These are phyloP conservation scores for Podarcis muralis DNA, from an alignment of 2,113 vertebrate genomes.

Conservation along the genomic window DNA sequence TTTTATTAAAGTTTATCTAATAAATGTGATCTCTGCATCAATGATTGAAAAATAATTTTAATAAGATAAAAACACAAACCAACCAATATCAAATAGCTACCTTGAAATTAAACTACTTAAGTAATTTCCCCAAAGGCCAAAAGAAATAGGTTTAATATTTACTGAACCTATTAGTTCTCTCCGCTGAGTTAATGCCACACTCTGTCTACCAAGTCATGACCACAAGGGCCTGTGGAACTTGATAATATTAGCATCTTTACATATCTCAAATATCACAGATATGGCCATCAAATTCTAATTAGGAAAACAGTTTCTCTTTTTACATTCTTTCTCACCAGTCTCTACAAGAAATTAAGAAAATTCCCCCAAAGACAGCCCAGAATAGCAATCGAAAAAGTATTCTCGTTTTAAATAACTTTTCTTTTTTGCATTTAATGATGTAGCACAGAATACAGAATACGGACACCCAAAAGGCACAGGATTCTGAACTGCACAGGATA, in stretches of 20 bases:
- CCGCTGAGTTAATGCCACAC: slow-evolving; percentile 37
- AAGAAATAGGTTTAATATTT: slow-evolving; percentile 62
- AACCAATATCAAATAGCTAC: slow-evolving; percentile 55
- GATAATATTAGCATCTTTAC: slow-evolving; percentile 19
- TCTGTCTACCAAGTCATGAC: slow-evolving; percentile 35
- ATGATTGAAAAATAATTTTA: slow-evolving; percentile 63
- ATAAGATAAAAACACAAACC: slow-evolving; percentile 40
- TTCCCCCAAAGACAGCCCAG: neutral
- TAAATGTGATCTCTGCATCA: slow-evolving; percentile 58
- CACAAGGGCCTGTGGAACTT: slow-evolving; percentile 29
- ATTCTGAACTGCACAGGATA: neutral
- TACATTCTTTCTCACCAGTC: too few species aligned
- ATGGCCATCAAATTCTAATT: neutral
- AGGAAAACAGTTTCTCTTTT: too few species aligned
- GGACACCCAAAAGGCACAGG: neutral
- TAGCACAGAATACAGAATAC: neutral
- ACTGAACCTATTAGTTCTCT: slow-evolving; percentile 60
- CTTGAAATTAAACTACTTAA: slow-evolving; percentile 52
- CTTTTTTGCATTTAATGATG: neutral
- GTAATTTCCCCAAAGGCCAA: slow-evolving; percentile 59
- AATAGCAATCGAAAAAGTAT: neutral
- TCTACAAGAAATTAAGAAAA: neutral
- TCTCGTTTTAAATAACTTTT: neutral
- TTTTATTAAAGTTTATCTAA: slow-evolving; percentile 66
- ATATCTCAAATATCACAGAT: neutral